phyloP scores from a whole-genome alignment of 2,888 invertebrate genomes.

The Nebria brevicollis region DNA sequence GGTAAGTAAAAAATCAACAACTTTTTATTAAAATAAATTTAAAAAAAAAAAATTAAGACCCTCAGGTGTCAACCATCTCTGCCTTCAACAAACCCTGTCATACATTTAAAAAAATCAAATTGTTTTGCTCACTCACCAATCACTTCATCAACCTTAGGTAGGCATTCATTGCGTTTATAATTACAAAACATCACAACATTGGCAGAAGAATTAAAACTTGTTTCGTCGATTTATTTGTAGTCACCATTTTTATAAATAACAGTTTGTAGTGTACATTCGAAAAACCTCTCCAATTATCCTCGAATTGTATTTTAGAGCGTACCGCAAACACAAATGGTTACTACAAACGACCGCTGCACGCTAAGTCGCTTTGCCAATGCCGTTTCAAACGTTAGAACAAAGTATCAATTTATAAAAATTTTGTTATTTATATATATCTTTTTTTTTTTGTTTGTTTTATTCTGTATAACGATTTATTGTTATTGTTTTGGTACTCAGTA shows the following conservation, averaged over 20 bases:
- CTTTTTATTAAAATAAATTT: conserved; percentile 34
- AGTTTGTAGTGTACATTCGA: too few relatives aligned
- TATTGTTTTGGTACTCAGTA: conserved; percentile 34
- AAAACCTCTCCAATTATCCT: too few relatives aligned
- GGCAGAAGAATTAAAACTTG: background rate
- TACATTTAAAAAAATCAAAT: conserved; percentile 18
- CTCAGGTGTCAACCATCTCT: conserved; percentile 63
- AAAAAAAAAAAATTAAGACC: conserved; percentile 36
- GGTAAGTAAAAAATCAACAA: conserved; percentile 41
- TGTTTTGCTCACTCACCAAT: conserved; percentile 14
- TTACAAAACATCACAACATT: background rate
- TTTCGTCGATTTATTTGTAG: background rate
- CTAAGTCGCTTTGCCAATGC: background rate
- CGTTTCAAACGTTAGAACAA: conserved; percentile 5
- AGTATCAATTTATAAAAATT: background rate
- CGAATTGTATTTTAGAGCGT: too few relatives aligned
- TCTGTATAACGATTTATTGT: background rate
- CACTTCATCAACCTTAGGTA: conserved; percentile 6
- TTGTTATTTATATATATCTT: background rate
- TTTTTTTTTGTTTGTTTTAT: conserved; percentile 6
- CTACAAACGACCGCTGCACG: too few relatives aligned
- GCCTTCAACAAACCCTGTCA: conserved; percentile 55
- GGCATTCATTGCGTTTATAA: background rate
- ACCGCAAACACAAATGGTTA: too few relatives aligned
- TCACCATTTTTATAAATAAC: too few relatives aligned